phyloP scores from a whole-genome alignment of 1,140 invertebrate species.

The Leptestheria dahalacensis region DNA sequence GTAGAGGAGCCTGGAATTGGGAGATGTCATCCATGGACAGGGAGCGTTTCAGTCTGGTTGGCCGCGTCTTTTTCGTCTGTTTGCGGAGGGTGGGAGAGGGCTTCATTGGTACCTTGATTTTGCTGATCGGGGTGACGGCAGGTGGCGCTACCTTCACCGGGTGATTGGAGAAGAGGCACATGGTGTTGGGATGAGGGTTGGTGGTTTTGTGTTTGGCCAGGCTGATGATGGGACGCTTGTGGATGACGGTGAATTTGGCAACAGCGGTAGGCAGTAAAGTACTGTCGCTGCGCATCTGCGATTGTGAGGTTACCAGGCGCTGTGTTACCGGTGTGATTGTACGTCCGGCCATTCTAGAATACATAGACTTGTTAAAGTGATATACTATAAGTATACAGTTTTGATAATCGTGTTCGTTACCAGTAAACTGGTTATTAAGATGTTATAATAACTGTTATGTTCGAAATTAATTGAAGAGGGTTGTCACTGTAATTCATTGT shows the following conservation, averaged over 20 bases:
- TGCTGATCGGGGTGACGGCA: no score
- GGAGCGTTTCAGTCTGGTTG: not conserved
- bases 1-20: not conserved
- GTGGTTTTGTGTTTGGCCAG: not conserved
- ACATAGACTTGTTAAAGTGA: no score
- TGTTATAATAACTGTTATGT: no score
- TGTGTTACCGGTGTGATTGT: not conserved
- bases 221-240: not conserved
- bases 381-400: no score
- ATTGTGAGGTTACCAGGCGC: not conserved
- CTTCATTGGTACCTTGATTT: no score
- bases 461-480: no score
- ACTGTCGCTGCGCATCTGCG: not conserved
- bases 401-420: no score
- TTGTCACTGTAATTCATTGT: no score
- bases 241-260: slow-evolving; percentile 7
- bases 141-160: not conserved
- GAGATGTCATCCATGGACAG: slow-evolving; percentile 1
- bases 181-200: not conserved
- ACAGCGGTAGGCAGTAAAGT: not conserved
- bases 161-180: slow-evolving; percentile 6
- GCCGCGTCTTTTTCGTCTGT: not conserved
- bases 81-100: not conserved
- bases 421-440: no score
- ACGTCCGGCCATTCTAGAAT: slow-evolving; percentile 3